Evolutionary conservation across 2,113 vertebrate genomes (phyloP), one percentile per base, ranked within the genome.

Genomic region (Bubo blakistoni): DNA sequence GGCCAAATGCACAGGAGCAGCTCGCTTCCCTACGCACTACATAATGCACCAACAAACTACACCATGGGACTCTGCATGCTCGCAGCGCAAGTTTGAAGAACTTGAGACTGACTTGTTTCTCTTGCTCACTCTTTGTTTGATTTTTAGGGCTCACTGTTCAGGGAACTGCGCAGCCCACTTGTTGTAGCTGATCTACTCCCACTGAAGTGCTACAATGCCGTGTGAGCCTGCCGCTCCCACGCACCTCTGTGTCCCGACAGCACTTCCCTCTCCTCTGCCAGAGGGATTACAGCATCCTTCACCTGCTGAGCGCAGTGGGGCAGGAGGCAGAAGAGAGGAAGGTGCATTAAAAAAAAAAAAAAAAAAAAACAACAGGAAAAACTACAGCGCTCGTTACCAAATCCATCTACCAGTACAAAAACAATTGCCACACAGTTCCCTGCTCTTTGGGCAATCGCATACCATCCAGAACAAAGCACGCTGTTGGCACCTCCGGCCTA

Each of bases 241-340:
- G 8, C 20, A 87, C 19, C 59, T 62, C 38, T 0, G 2, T 8
- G 38, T 52, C 11, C 47, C 9, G 4, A 67, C 47, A 86, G 63
- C 26, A 7, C 34, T 78, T 81, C 38, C 59, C 54, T 77, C 55
- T 74, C 47, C 44, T 79, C 40, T 88, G 46, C 34, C 29, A 29
- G 36, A 69, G 30, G 21, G 22, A 84, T 55, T 63, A 78, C 46
- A 90, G 62, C 61, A 74, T 82, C 71, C 47, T 81, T 83, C 69
- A 86, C 1, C 6, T 49, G 76, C 63, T 51, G 17, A 81, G 16
- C 0, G 1, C 42, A 18, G 0, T 25, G 38, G 30, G 24, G 81
- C 65, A 59, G 52, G 5, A 63, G 15, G 38, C 44, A 81, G 36
- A 85, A 65, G 2, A 72, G 11, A 71, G 32, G 17, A 86, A 86